Percentiles rank a stretch among this genome's conserved stretches.
These are phyloP conservation scores for Nemurella pictetii DNA, from an alignment of 2,888 invertebrate genomes.

Conservation along the genomic window DNA sequence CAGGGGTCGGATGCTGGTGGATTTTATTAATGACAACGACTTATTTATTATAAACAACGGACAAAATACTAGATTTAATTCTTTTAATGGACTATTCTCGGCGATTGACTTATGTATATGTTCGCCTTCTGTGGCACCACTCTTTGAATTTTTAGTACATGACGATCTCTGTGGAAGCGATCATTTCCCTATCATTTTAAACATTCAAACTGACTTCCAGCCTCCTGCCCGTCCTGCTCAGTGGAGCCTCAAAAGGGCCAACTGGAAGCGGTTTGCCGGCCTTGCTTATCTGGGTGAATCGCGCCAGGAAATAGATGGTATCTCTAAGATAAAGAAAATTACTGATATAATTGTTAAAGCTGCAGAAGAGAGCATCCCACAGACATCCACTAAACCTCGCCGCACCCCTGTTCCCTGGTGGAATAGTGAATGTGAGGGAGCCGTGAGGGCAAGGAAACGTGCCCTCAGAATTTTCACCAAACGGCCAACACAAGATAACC, in stretches of 20 bases:
- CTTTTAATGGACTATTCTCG: not conserved
- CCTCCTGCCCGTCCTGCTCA: too few relatives aligned
- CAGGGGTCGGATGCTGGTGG: not conserved
- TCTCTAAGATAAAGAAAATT: too few relatives aligned
- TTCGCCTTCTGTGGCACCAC: not conserved
- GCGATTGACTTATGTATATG: not conserved
- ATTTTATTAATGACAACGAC: not conserved
- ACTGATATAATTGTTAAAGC: not conserved
- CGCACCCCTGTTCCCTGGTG: conserved; percentile 22
- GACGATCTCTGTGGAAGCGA: conserved; percentile 6
- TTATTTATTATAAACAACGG: conserved; percentile 4
- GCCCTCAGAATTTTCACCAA: not conserved
- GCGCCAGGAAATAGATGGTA: too few relatives aligned
- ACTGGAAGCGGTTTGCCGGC: too few relatives aligned
- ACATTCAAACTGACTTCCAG: too few relatives aligned
- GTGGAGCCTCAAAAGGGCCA: too few relatives aligned
- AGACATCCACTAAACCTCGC: conserved; percentile 4
- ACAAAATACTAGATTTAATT: conserved; percentile 6
- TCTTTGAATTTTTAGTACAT: not conserved
- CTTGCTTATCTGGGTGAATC: too few relatives aligned
- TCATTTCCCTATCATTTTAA: not conserved
- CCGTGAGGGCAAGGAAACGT: not conserved
- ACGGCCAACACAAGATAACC: not conserved
- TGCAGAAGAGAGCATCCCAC: not conserved
- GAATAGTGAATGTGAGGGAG: conserved; percentile 18